A percentile compares a stretch with the other conserved stretches of the same genome.
phyloP scores from a whole-genome alignment of 1,140 invertebrate genomes.

The Philaenus spumarius region DNA sequence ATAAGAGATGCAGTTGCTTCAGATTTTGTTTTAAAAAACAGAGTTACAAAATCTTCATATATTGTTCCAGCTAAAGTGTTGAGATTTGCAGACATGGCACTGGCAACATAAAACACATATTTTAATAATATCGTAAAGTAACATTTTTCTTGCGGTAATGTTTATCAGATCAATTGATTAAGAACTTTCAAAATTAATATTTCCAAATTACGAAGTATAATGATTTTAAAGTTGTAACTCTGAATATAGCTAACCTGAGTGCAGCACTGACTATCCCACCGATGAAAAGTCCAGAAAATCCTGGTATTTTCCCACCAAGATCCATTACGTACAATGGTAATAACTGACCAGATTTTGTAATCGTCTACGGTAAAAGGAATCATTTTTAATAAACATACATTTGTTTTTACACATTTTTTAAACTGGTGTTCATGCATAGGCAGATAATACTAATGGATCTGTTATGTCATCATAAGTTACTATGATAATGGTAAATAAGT shows the following conservation, averaged over 20 bases:
- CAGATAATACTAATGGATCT: no score
- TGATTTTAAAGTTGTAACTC: no score
- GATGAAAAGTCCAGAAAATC: constrained; percentile 58
- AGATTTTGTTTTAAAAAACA: constrained; percentile 37
- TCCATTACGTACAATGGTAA: constrained; percentile 57
- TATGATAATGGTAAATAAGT: no score
- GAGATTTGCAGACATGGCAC: constrained; percentile 56
- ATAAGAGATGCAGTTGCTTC: constrained; percentile 41
- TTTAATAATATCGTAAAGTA: no score
- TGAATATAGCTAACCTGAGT: constrained; percentile 48
- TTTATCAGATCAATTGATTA: no score
- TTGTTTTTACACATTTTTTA: no score
- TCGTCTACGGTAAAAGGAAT: constrained; percentile 24
- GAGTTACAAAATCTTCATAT: constrained; percentile 55
- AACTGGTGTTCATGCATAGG: no score
- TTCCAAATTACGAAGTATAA: no score
- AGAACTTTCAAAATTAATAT: no score
- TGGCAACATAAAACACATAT: constrained; percentile 28
- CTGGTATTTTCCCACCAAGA: constrained; percentile 46
- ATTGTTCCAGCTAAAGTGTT: constrained; percentile 59
- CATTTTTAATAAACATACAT: no score
- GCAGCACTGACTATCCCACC: constrained; percentile 62
- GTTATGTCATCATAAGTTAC: no score
- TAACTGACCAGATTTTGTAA: constrained; percentile 46
- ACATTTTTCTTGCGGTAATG: no score